Base-by-base conservation (phyloP, 2,113 vertebrate genomes). In the Pontoporia blainvillei region DNA sequence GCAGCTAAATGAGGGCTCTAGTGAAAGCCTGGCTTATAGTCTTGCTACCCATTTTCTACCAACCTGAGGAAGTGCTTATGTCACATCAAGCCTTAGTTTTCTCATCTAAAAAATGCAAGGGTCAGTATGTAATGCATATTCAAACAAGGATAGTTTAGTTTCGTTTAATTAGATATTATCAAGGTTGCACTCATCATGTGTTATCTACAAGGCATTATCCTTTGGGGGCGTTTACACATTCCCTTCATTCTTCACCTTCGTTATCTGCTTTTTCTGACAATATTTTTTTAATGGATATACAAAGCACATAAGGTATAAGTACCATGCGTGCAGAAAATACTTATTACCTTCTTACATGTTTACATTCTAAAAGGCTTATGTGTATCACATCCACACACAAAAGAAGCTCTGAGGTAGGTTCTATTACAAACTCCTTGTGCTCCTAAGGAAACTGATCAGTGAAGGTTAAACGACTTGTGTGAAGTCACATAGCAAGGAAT, bases 221-320 rank as follows among this genome's bases (percentile, higher is more conserved):
- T 94, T 91, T 86, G 25, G 11, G 9, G 66, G 31, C 18, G 67
- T 61, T 91, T 86, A 23, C 18, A 57, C 2, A 21, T 54, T 36
- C 13, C 10, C n/a, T 7, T 84, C 59, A 73, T 34, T 73, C 21
- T 83, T 82, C 11, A 66, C 21, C 2, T 62, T 78, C 21, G 10
- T 49, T 64, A 73, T 61, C 36, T 90, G 52, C 27, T 66, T 69
- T 83, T 85, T 75, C 72, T 95, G 23, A 93, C 6, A 81, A 20
- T 46, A 36, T 31, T 13, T 39, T 25, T 3, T 86, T 64, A 75
- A 29, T 34, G 25, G 18, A 52, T 44, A 44, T 44, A 86, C 0
- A 46, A 54, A 11, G 82, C 27, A 69, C 2, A 52, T 69, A 52
- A 69, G 23, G 29, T 54, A 39, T 46, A 57, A 41, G 49, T 66